Base-by-base conservation (phyloP, 2,797 vertebrate species). In the Nasua narica region DNA sequence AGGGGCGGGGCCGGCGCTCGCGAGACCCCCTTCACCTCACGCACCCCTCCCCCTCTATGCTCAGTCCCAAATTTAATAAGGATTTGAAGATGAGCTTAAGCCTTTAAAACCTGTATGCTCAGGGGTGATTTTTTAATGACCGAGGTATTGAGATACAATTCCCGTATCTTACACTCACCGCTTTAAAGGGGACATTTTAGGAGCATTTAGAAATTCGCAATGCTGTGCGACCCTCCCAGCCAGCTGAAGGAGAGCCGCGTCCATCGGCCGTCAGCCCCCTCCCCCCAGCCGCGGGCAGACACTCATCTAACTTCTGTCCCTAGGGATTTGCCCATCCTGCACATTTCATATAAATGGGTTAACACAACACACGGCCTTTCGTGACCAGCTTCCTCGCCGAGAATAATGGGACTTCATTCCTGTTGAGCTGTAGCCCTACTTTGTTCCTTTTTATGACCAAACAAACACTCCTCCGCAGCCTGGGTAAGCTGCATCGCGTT, bases 391-490 rank as follows among this genome's bases (percentile, higher is more conserved):
- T 27, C 19, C 3, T 23, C 29, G 2, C 21, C 0, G 2, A 18
- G 70, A 14, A 1, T 0, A 0, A 3, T 0, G 5, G 7, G 0
- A 25, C 46, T 18, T n/a, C 25, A 0, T 1, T 15, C 5, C 1
- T 0, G 12, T 19, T 0, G 2, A 29, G 50, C 8, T 1, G 12
- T 1, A 16, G 11, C 19, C 4, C 18, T 1, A 12, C 56, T 23
- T 2, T 3, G 0, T 3, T 50, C 67, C 19, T 29, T 77, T 25
- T 12, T 1, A 0, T 0, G 54, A 54, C 16, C 3, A 7, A 25
- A 9, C 3, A 7, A 25, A 9, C 1, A 1, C 12, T 23, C 1
- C 19, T 35, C 58, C 13, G 0, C 0, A 3, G 60, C 7, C 2
- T 0, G 5, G 52, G n/a, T 7, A 2, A 4, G 12, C 43, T 11